These are phyloP conservation scores for Papilio dardanus DNA, from an alignment of 1,140 invertebrate species.

Conservation along the genomic window DNA sequence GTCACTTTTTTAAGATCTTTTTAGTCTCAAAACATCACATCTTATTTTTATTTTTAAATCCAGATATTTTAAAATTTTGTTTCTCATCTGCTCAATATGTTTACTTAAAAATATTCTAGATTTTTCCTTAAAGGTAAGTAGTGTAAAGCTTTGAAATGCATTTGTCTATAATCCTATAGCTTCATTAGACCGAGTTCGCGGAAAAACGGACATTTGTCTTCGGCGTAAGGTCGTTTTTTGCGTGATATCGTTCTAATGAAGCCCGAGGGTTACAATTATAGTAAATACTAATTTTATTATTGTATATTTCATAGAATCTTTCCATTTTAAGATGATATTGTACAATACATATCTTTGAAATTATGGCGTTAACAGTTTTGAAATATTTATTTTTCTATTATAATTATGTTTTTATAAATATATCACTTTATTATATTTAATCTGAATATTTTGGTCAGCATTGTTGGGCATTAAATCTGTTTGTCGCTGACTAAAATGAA, in stretches of 20 bases:
- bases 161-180: neutral
- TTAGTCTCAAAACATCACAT: constrained; percentile 1
- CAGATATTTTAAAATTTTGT: neutral
- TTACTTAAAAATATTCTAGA: neutral
- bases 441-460: neutral
- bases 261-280: too few species aligned
- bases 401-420: neutral
- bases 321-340: neutral
- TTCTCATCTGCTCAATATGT: neutral
- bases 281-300: constrained; percentile 9
- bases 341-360: constrained; percentile 23
- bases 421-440: neutral
- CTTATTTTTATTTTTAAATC: neutral
- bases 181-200: too few species aligned
- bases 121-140: neutral
- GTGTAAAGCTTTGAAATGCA: neutral
- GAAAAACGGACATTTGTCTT: too few species aligned
- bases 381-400: neutral
- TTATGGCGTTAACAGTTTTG: neutral
- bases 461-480: neutral
- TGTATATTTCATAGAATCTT: neutral
- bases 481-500: neutral
- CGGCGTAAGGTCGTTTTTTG: too few species aligned
- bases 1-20: constrained; percentile 1
- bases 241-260: too few species aligned